Conservation (phyloP, 23 tunicate species). For the Halocynthia aurantium region DNA sequence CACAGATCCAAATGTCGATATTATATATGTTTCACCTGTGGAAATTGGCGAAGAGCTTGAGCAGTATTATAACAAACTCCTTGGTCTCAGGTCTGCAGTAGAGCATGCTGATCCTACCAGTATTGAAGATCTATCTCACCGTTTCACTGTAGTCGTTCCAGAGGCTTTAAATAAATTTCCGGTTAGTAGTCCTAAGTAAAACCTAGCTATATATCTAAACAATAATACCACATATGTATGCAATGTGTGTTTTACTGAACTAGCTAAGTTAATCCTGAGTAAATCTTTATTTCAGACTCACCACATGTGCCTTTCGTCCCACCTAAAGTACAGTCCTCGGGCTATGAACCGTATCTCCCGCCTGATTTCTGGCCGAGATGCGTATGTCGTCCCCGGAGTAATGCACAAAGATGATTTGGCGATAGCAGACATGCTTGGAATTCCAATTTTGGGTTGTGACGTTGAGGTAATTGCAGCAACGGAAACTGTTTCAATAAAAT, state of each 20-base stretch:
- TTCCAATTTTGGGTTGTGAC: constrained; percentile 83
- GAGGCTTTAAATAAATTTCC: constrained; percentile 81
- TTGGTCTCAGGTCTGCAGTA: constrained; percentile 77
- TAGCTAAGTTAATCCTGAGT: background rate
- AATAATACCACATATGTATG: background rate
- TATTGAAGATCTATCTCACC: constrained; percentile 49
- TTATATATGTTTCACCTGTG: constrained; percentile 82
- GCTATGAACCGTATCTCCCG: constrained; percentile 56
- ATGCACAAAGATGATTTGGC: constrained; percentile 73
- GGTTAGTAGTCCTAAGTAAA: constrained; percentile 21
- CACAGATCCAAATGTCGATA: constrained; percentile 81
- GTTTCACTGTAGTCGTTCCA: constrained; percentile 73
- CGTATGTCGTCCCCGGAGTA: constrained; percentile 64
- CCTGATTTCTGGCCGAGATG: constrained; percentile 67
- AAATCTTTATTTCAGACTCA: constrained; percentile 46
- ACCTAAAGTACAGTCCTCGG: constrained; percentile 62
- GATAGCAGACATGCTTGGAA: constrained; percentile 76
- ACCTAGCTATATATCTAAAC: too few species aligned
- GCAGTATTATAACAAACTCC: constrained; percentile 64
- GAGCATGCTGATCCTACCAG: constrained; percentile 60
- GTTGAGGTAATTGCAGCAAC: constrained; percentile 50
- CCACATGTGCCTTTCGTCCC: constrained; percentile 69
- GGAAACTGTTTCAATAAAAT: too few species aligned
- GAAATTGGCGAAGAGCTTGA: constrained; percentile 64
- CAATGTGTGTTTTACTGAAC: background rate